Base-by-base conservation (phyloP, 2,888 invertebrate genomes). In the Scaptodrosophila latifasciaeformis region DNA sequence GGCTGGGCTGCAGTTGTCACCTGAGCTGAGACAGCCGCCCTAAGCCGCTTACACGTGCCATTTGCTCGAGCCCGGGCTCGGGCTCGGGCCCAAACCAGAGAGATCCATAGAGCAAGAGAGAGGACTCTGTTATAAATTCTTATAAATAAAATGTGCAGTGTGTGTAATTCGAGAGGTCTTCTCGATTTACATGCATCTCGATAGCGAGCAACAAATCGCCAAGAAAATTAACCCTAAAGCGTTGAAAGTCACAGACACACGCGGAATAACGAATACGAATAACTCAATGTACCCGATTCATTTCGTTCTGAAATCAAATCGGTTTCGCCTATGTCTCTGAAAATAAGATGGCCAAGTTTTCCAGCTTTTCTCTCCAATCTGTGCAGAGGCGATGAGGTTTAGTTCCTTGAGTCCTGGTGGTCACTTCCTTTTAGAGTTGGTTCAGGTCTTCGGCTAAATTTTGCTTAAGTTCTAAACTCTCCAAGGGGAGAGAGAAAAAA, bases 41-140 rank as follows among this genome's bases (percentile, higher is more conserved):
- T 65, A 68, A 70, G 70, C 67, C 58, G 72, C 69, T 74, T 78
- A 58, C 76, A 71, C 70, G 75, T 67, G 75, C 69, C 75, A 40
- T 15, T 37, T 37, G 35, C 9, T 13, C n/a, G 30, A 18, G 21
- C 34, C 42, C 21, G 21, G 24, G 24, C 13, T 9, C 40, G 13
- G 35, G 5, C 15, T 13, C 12, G 35, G 12, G 6, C n/a, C 9
- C 35, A 35, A 35, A 31, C 10, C n/a, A n/a, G n/a, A n/a, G n/a
- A n/a, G n/a, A n/a, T n/a, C n/a, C n/a, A n/a, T n/a, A n/a, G n/a
- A n/a, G n/a, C n/a, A n/a, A n/a, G n/a, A n/a, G n/a, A 35, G 42
- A 37, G 44, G 51, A 45, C 27, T 44, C 48, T 34, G 27, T 40
- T 24, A 10, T 10, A 10, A 45, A 17, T 55, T 34, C 57, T 53